phyloP scores from a whole-genome alignment of 2,113 vertebrate species.

The Tupaia tana region DNA sequence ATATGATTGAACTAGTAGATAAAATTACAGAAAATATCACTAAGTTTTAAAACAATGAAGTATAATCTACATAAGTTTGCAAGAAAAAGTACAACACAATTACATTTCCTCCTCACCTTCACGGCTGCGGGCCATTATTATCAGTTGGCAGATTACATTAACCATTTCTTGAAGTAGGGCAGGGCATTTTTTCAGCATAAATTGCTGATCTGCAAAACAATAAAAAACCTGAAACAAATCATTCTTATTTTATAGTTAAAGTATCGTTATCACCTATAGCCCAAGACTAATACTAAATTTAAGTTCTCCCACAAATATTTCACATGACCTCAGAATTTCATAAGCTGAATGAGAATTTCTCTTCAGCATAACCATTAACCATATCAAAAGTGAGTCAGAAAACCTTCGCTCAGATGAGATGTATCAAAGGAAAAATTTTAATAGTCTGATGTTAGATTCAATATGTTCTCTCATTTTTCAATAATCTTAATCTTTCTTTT shows the following conservation, averaged over 20 bases:
- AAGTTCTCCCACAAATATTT: constrained; percentile 34
- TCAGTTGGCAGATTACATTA: constrained; percentile 98
- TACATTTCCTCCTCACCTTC: constrained; percentile 90
- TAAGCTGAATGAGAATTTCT: neutral
- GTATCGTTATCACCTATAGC: neutral
- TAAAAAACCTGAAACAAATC: constrained; percentile 56
- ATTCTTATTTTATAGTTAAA: constrained; percentile 54
- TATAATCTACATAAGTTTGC: constrained; percentile 15
- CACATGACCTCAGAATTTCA: constrained; percentile 31
- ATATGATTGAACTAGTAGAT: neutral
- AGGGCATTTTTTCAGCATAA: constrained; percentile 96
- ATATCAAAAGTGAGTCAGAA: constrained; percentile 39
- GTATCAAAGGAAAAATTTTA: constrained; percentile 57
- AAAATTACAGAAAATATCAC: neutral
- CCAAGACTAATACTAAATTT: constrained; percentile 48
- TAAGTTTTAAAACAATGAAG: constrained; percentile 22
- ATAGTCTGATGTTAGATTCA: neutral
- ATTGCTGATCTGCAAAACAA: constrained; percentile 94
- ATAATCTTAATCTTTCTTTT: too few species aligned
- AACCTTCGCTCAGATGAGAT: neutral
- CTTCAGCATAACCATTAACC: neutral
- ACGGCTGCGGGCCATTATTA: constrained; percentile 98
- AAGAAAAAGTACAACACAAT: constrained; percentile 41
- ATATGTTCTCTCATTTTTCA: neutral
- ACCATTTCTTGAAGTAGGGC: constrained; percentile 99